A percentile compares a stretch with the other conserved stretches of the same genome.
Evolutionary conservation across 1,140 invertebrate genomes (phyloP).

Genomic region (Papilio glaucus): DNA sequence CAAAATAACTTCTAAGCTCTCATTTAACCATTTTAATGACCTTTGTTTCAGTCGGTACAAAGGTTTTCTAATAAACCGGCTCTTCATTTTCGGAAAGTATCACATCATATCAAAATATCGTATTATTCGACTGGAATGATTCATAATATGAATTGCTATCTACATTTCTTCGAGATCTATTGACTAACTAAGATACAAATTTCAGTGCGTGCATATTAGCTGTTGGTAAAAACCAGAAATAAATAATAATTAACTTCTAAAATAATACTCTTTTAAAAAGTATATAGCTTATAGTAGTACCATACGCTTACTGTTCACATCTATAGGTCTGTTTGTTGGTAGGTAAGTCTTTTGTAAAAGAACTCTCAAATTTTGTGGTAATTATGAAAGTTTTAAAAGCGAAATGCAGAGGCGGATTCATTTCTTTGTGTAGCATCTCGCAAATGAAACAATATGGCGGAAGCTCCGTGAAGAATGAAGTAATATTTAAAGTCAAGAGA

Average conservation of each 20-base stretch:
- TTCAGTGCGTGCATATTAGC: too few species aligned
- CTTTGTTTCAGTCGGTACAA: too few species aligned
- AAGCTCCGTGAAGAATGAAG: slow-evolving; percentile 33
- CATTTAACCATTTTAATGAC: too few species aligned
- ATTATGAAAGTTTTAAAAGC: slow-evolving; percentile 27
- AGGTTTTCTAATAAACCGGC: too few species aligned
- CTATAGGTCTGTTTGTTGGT: neutral
- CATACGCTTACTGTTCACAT: neutral
- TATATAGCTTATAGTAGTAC: neutral
- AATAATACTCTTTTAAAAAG: neutral
- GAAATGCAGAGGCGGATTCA: slow-evolving; percentile 12
- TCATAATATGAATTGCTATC: neutral
- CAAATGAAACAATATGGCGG: slow-evolving; percentile 37
- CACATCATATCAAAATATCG: too few species aligned
- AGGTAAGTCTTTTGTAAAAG: neutral
- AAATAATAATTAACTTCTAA: neutral
- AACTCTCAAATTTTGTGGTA: slow-evolving; percentile 3
- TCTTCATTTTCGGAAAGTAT: too few species aligned
- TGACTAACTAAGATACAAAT: too few species aligned
- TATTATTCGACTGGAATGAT: too few species aligned
- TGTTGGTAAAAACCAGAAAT: too few species aligned
- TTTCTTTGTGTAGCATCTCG: slow-evolving; percentile 29
- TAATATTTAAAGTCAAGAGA: slow-evolving; percentile 39
- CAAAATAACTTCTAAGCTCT: too few species aligned
- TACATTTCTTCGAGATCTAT: neutral